Evolutionary conservation across 2,888 invertebrate species (phyloP).

Genomic region (Steromphala cineraria): DNA sequence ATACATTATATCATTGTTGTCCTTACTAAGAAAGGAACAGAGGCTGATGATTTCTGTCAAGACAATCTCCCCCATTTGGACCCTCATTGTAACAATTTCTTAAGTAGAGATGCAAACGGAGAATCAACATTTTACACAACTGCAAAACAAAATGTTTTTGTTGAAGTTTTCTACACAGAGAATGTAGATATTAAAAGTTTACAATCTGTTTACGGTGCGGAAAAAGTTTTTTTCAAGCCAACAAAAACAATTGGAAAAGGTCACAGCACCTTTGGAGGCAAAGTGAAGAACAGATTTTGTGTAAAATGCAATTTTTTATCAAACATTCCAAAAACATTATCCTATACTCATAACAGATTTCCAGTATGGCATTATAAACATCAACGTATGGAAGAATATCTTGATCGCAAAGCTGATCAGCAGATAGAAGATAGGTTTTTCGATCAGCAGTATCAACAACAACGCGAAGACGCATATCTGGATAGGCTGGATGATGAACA

Average conservation of each 20-base stretch:
- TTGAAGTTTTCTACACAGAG: background rate
- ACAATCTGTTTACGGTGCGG: background rate
- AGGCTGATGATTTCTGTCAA: background rate
- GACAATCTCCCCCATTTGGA: background rate
- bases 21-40: background rate
- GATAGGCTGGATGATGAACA: too few species aligned
- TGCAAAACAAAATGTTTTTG: background rate
- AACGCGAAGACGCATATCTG: too few species aligned
- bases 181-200: background rate
- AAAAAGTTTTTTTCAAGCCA: background rate
- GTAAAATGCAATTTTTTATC: background rate
- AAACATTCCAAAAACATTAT: too few species aligned
- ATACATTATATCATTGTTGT: background rate
- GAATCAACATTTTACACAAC: background rate
- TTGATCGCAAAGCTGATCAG: too few species aligned
- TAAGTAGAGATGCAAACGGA: background rate
- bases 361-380: too few species aligned
- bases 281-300: background rate
- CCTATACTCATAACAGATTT: too few species aligned
- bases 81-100: background rate
- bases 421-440: too few species aligned
- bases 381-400: too few species aligned
- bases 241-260: too few species aligned
- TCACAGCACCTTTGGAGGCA: too few species aligned
- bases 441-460: too few species aligned